phyloP scores from a whole-genome alignment of 2,888 invertebrate species.

The Glaucopsyche alexis region DNA sequence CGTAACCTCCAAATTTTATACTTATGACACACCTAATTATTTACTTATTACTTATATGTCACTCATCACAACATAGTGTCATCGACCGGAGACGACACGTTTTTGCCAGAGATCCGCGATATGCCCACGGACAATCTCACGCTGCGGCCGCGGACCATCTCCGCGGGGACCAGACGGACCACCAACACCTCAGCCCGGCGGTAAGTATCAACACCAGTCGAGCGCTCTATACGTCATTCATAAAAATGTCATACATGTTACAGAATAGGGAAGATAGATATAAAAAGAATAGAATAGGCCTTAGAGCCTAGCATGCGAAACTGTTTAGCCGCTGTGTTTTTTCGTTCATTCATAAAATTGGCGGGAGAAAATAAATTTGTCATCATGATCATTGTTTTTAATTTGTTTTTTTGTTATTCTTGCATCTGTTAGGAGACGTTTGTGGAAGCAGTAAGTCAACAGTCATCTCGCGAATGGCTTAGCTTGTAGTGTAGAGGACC shows the following conservation, averaged over 20 bases:
- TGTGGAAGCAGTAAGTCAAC: slow-evolving; percentile 79
- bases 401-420: slow-evolving; percentile 74
- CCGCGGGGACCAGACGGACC: slow-evolving; percentile 70
- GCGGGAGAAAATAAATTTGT: slow-evolving; percentile 50
- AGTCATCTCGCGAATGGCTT: slow-evolving; percentile 74
- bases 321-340: slow-evolving; percentile 35
- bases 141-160: slow-evolving; percentile 65
- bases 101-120: slow-evolving; percentile 67
- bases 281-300: slow-evolving; percentile 13
- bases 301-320: slow-evolving; percentile 10
- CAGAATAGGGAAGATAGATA: slow-evolving; percentile 7
- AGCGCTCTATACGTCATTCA: not conserved
- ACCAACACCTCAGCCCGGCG: slow-evolving; percentile 62
- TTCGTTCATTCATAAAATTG: slow-evolving; percentile 49
- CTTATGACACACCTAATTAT: no score
- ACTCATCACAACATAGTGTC: slow-evolving; percentile 47
- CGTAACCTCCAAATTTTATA: no score
- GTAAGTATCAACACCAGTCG: slow-evolving; percentile 46
- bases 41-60: no score
- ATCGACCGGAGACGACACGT: slow-evolving; percentile 69
- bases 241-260: not conserved
- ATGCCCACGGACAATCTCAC: slow-evolving; percentile 58
- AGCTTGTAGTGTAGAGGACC: slow-evolving; percentile 65
- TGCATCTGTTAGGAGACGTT: slow-evolving; percentile 80
- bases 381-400: slow-evolving; percentile 68